Percentiles rank a stretch among this genome's conserved stretches.
These are phyloP conservation scores for Agriopis leucophaearia DNA, from an alignment of 2,888 invertebrate species.

Conservation along the genomic window DNA sequence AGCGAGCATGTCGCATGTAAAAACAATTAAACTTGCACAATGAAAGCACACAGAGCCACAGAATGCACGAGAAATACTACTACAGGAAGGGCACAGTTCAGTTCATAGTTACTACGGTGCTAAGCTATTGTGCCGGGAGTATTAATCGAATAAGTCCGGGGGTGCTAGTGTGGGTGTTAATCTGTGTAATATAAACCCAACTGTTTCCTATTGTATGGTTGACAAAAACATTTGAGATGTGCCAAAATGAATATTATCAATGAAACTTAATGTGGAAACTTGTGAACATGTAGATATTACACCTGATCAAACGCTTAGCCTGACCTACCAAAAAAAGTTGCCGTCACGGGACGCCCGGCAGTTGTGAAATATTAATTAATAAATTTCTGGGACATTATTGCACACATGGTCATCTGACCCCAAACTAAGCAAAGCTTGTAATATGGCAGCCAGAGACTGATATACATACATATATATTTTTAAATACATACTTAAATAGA, in stretches of 20 bases:
- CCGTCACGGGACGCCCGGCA: too few species aligned
- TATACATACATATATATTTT: too few species aligned
- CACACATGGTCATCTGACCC: too few species aligned
- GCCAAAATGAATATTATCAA: background rate
- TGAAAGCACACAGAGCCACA: constrained; percentile 67
- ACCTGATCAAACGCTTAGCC: too few species aligned
- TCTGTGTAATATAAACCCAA: constrained; percentile 30
- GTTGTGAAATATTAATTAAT: too few species aligned
- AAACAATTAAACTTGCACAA: constrained; percentile 81
- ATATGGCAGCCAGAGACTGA: too few species aligned
- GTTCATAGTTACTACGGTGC: constrained; percentile 36
- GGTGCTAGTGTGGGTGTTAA: constrained; percentile 40
- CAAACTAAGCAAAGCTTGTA: too few species aligned
- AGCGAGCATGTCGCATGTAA: constrained; percentile 60
- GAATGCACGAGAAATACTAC: constrained; percentile 46
- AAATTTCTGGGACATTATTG: too few species aligned
- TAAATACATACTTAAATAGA: too few species aligned
- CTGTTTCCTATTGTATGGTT: constrained; percentile 30
- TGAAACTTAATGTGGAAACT: background rate
- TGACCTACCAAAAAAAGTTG: too few species aligned
- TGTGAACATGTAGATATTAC: too few species aligned
- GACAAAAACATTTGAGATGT: constrained; percentile 12
- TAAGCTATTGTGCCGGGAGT: constrained; percentile 68
- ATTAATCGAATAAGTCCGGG: constrained; percentile 75
- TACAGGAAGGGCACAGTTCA: constrained; percentile 1